Base-by-base conservation (phyloP, 2,113 vertebrate species). In the Nothoprocta pentlandii region DNA sequence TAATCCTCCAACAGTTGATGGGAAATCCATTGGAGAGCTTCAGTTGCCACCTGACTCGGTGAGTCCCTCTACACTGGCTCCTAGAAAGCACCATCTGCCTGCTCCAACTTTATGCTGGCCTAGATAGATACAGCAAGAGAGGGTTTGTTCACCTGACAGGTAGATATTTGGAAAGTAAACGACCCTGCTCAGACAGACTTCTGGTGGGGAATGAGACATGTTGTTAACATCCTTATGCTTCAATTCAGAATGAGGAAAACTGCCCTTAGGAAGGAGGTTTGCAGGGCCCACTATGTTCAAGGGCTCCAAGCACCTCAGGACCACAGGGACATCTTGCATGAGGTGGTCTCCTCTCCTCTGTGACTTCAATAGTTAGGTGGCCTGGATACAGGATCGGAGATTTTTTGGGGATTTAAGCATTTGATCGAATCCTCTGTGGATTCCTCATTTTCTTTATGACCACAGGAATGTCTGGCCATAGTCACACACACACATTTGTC, bases 151-250 rank as follows among this genome's bases (percentile, higher is more conserved):
- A 81, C 66, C 36, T 68, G 77, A 19, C 41, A 81, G 41, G 25
- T 62, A 53, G 69, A 68, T 79, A 75, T 79, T 63, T 87, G 62
- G 83, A 94, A 86, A 93, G 62, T 22, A 70, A 81, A 82, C 82
- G 54, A 90, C 58, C 49, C 69, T 74, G 36, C 59, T 87, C 77
- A 68, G 74, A 17, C 75, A 88, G 80, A 71, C 53, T 76, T 84
- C 9, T 1, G 9, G n/a, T 77, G 63, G 59, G 74, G 92, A 95
- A 90, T 0, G 6, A 90, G 58, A 79, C 83, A 58, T 12, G 3
- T 51, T 42, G 25, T 70, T 84, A 88, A 64, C 34, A 20, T 46
- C n/a, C 36, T 93, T 75, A 67, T 16, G 71, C 58, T 76, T 93
- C 26, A 42, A 2, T 21, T 69, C 36, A 79, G 84, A 94, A 80